phyloP scores from a whole-genome alignment of 2,113 vertebrate species.

The Rhynchopsitta pachyrhyncha region DNA sequence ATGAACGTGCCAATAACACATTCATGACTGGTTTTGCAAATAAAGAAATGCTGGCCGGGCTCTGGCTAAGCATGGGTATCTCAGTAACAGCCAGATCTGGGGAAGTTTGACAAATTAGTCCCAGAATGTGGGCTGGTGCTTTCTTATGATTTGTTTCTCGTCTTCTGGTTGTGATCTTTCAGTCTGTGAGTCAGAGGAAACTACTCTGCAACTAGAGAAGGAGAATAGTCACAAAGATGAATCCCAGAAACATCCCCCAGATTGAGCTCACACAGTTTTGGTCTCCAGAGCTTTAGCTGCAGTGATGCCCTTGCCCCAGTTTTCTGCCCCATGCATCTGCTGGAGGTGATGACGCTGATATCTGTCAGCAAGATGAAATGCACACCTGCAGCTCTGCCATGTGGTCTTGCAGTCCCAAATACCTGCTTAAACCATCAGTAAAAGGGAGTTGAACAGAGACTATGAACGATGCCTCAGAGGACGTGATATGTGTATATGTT shows the following conservation, averaged over 20 bases:
- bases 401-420: not conserved
- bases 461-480: accelerated
- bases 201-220: not conserved
- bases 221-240: not conserved
- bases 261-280: not conserved
- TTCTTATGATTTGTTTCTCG: not conserved
- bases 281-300: not conserved
- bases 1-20: not conserved
- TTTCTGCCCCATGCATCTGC: not conserved
- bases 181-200: not conserved
- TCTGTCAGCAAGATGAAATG: not conserved
- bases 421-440: not conserved
- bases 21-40: not conserved
- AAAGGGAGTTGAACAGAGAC: not conserved
- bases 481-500: not conserved
- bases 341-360: not conserved
- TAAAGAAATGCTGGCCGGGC: not conserved
- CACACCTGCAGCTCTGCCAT: not conserved
- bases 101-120: not conserved
- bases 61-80: not conserved
- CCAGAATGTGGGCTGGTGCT: not conserved
- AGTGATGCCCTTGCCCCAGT: not conserved
- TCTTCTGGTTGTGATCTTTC: not conserved
- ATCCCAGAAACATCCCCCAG: not conserved
- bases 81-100: not conserved